phyloP scores from a whole-genome alignment of 2,888 invertebrate genomes.

The Cyclophora albipunctata region DNA sequence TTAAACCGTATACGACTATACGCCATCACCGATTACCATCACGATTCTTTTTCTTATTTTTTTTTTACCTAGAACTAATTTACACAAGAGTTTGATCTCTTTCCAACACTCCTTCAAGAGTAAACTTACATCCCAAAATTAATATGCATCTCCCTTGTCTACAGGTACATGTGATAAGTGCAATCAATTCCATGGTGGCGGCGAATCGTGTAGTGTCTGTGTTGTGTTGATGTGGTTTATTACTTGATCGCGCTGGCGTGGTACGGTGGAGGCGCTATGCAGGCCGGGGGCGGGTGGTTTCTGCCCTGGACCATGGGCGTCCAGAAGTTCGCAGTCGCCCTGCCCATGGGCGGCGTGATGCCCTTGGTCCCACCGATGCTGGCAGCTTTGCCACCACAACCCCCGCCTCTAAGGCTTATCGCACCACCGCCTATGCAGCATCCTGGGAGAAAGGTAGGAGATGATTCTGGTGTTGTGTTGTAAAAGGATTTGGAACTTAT shows the following conservation, averaged over 20 bases:
- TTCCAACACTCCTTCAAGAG: too few relatives aligned
- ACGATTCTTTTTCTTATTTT: too few relatives aligned
- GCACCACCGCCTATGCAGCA: conserved; percentile 57
- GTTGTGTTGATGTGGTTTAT: conserved; percentile 50
- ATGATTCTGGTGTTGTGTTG: not conserved
- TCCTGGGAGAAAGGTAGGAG: conserved; percentile 56
- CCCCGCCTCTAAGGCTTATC: conserved; percentile 57
- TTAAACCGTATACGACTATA: too few relatives aligned
- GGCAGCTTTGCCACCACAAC: conserved; percentile 58
- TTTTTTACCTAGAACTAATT: too few relatives aligned
- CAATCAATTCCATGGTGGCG: conserved; percentile 20
- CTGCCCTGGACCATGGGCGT: conserved; percentile 68
- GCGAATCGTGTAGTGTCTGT: conserved; percentile 24
- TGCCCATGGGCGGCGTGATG: conserved; percentile 67
- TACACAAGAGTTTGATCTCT: too few relatives aligned
- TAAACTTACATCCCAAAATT: conserved; percentile 1
- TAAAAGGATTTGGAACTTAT: too few relatives aligned
- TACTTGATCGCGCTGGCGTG: conserved; percentile 69
- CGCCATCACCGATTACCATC: too few relatives aligned
- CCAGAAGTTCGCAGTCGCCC: conserved; percentile 68
- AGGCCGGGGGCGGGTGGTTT: conserved; percentile 68
- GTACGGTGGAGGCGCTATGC: conserved; percentile 70
- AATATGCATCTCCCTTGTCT: conserved; percentile 30
- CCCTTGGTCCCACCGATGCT: conserved; percentile 61
- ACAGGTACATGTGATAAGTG: conserved; percentile 60